These are phyloP conservation scores for Disparrhopalites patrizii DNA, from an alignment of 2,888 invertebrate genomes.

Conservation along the genomic window DNA sequence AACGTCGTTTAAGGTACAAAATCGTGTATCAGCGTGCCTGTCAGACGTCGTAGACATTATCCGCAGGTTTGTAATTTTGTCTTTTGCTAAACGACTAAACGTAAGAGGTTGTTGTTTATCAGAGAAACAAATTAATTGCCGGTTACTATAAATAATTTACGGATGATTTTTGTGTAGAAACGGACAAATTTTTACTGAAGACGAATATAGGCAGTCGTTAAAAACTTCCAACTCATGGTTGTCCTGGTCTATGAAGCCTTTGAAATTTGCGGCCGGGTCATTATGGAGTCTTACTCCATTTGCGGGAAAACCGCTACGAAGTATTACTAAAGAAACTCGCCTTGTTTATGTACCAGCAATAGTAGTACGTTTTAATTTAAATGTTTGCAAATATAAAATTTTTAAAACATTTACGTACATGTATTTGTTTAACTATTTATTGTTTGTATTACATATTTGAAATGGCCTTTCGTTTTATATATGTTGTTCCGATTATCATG, in stretches of 20 bases:
- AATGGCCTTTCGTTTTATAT: no score
- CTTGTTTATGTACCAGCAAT: constrained; percentile 24
- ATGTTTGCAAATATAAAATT: no score
- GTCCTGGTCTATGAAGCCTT: constrained; percentile 25
- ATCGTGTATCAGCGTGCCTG: constrained; percentile 21
- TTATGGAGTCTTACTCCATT: constrained; percentile 25
- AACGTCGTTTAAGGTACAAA: constrained; percentile 17
- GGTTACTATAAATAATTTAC: no score
- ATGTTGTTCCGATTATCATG: no score
- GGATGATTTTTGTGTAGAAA: constrained; percentile 17
- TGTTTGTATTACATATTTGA: no score
- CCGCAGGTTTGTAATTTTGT: constrained; percentile 15
- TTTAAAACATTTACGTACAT: no score
- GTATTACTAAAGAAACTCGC: constrained; percentile 22
- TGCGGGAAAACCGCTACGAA: constrained; percentile 3
- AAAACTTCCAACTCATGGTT: constrained; percentile 18
- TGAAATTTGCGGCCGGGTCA: constrained; percentile 17
- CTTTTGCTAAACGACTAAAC: no score
- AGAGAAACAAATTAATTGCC: no score
- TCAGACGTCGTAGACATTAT: constrained; percentile 26
- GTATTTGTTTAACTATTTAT: no score
- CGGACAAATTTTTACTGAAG: neutral
- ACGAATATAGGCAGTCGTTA: constrained; percentile 20
- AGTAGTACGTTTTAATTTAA: constrained; percentile 18
- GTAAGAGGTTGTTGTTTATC: no score